Evolutionary conservation across 2,113 vertebrate species (phyloP).

Genomic region (Delphinus delphis): DNA sequence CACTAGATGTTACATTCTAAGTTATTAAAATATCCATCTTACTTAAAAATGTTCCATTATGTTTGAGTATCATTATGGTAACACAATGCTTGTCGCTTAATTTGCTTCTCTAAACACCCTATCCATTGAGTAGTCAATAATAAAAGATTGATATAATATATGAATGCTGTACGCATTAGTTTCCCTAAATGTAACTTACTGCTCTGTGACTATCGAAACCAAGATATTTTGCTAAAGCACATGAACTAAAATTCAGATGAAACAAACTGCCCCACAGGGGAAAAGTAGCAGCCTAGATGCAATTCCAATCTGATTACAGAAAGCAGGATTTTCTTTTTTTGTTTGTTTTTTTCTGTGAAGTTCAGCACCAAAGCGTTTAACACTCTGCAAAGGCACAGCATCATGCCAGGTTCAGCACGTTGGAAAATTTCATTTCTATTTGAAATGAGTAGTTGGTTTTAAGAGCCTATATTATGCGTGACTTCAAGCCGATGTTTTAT

Average conservation of each 20-base stretch:
- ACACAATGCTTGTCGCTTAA: too few species aligned
- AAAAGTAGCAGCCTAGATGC: background rate
- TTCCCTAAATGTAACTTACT: background rate
- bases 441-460: background rate
- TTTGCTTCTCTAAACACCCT: background rate
- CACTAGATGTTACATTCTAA: background rate
- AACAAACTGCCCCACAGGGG: background rate
- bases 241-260: background rate
- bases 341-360: background rate
- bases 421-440: background rate
- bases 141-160: background rate
- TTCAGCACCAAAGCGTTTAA: background rate
- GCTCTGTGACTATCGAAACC: background rate
- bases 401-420: background rate
- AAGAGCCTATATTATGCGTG: accelerated
- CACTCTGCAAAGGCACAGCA: background rate
- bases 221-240: background rate
- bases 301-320: background rate
- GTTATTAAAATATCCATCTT: background rate
- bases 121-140: background rate
- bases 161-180: background rate
- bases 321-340: background rate
- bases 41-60: accelerated
- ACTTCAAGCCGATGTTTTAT: background rate
- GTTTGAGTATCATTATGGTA: too few species aligned